Evolutionary conservation across 2,888 invertebrate genomes (phyloP), one percentile per base, ranked within the genome.

Genomic region (Seira ritae): DNA sequence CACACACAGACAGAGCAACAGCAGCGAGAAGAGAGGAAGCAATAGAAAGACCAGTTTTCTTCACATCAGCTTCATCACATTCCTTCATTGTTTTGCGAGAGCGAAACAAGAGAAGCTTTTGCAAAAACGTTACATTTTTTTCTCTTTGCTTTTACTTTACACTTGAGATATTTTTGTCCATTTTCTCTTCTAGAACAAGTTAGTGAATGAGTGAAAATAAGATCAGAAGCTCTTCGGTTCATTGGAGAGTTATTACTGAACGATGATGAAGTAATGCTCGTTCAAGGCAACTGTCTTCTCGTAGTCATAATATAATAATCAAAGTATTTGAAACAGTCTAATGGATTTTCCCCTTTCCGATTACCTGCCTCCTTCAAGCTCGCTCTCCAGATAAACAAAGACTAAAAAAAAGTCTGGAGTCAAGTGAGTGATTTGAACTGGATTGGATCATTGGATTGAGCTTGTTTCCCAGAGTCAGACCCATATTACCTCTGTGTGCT

Each of bases 211-310:
- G 46, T n/a, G 71, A 15, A 1, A 12, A n/a, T n/a, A n/a, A n/a
- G n/a, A n/a, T n/a, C n/a, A n/a, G n/a, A n/a, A n/a, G n/a, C n/a
- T n/a, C n/a, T n/a, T n/a, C n/a, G n/a, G n/a, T n/a, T n/a, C n/a
- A n/a, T n/a, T n/a, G n/a, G n/a, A n/a, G n/a, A n/a, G 23, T n/a
- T 15, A 23, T 73, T 23, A 73, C 73, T 62, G 73, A 73, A 37
- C 62, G 15, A 31, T 31, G 62, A 37, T n/a, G n/a, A n/a, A n/a
- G n/a, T n/a, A 24, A 62, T 31, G 62, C 31, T 15, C 62, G 23
- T 42, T 62, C 31, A 55, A 71, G 23, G 22, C 31, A n/a, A 71
- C 37, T n/a, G n/a, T 60, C n/a, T 8, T 42, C 12, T 42, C 42
- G 42, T n/a, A n/a, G n/a, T n/a, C n/a, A n/a, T n/a, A n/a, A n/a